Conservation (phyloP, 1,140 invertebrate species). For the Drosophila sp. region DNA sequence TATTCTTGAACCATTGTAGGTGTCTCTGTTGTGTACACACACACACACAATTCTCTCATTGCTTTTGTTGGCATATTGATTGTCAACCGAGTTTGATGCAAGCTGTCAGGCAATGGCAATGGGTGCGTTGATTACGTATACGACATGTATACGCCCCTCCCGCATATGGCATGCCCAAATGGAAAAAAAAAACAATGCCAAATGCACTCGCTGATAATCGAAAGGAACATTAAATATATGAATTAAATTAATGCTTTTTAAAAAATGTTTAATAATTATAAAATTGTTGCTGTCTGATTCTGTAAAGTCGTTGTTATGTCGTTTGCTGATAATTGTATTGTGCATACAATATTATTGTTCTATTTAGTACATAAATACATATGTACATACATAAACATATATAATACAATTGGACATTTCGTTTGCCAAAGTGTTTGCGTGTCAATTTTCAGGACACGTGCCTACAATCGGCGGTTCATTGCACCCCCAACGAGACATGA, state of each 20-base stretch:
- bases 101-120: constrained; percentile 49
- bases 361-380: not conserved
- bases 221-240: not conserved
- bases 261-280: not conserved
- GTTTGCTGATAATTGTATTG: not conserved
- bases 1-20: not conserved
- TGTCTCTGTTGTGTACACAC: constrained; percentile 38
- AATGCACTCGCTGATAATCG: not conserved
- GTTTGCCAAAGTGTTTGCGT: constrained; percentile 29
- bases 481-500: constrained; percentile 42
- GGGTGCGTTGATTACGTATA: constrained; percentile 64
- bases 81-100: constrained; percentile 68
- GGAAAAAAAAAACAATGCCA: not conserved
- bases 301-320: constrained; percentile 4
- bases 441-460: constrained; percentile 41
- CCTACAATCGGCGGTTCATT: constrained; percentile 52
- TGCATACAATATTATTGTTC: not conserved
- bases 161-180: constrained; percentile 32
- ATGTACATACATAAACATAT: not conserved
- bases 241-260: constrained; percentile 2
- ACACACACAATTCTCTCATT: constrained; percentile 45
- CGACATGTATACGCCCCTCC: constrained; percentile 9
- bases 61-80: constrained; percentile 41
- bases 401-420: constrained; percentile 9
- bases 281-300: not conserved